These are phyloP conservation scores for Bombus balteatus DNA, from an alignment of 1,140 invertebrate genomes.

Conservation along the genomic window DNA sequence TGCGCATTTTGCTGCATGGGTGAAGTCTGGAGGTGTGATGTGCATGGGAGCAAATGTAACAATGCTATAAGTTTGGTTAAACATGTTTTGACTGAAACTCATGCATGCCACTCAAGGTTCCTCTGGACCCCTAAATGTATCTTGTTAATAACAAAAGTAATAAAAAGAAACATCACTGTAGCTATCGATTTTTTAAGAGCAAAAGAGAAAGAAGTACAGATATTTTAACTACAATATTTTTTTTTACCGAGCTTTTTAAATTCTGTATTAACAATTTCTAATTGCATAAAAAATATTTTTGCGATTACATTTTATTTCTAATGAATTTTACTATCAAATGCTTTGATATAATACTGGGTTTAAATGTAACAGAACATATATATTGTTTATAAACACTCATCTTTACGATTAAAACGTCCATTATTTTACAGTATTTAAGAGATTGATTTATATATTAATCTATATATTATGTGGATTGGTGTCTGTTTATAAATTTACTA, in stretches of 20 bases:
- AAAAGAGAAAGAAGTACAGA: constrained; percentile 17
- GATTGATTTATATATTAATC: constrained; percentile 15
- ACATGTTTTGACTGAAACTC: constrained; percentile 65
- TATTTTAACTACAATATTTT: constrained; percentile 22
- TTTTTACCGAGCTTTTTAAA: constrained; percentile 25
- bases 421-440: constrained; percentile 26
- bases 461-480: constrained; percentile 16
- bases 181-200: constrained; percentile 37
- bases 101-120: constrained; percentile 69
- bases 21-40: constrained; percentile 82
- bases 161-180: constrained; percentile 39
- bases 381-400: constrained; percentile 19
- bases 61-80: constrained; percentile 64
- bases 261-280: constrained; percentile 41
- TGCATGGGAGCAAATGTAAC: constrained; percentile 78
- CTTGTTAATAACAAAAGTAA: constrained; percentile 58
- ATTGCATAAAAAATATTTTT: constrained; percentile 20
- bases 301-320: constrained; percentile 11
- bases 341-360: constrained; percentile 23
- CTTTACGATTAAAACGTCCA: constrained; percentile 11
- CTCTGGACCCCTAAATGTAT: constrained; percentile 64
- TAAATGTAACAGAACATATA: not conserved
- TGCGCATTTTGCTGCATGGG: constrained; percentile 76
- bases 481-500: constrained; percentile 28
- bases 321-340: constrained; percentile 34